Base-by-base conservation (phyloP, 2,113 vertebrate genomes). In the Myanophis thanlyinensis region DNA sequence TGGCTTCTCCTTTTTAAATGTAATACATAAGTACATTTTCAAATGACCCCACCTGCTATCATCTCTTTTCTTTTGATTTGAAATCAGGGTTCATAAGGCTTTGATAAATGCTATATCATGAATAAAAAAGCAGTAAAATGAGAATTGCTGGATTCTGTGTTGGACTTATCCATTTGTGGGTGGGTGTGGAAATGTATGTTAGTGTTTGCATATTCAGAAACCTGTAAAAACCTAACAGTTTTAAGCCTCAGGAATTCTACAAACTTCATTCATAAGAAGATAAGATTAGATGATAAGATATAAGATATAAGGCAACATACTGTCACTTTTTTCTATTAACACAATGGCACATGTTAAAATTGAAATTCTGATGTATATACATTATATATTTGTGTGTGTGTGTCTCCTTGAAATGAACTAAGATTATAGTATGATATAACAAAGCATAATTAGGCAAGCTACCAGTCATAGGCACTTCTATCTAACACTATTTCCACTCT, bases 11-110 rank as follows among this genome's bases (percentile, higher is more conserved):
- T 84, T 91, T 90, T 8, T 67, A 93, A 93, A 93, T 86, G 49
- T 73, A 0, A 91, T 0, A 0, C 90, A 27, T 62, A 91, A 93
- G 88, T 85, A 0, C 92, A 87, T 89, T 94, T 92, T 89, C 46
- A 92, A 89, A 92, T 8, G 18, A 93, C 52, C 91, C 67, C 2
- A 62, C 73, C 93, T 40, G 54, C 35, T 85, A 48, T 89, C 44
- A 73, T 80, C 49, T 52, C 67, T 56, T 92, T 92, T 89, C 11
- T 94, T 91, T 35, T 93, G 46, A 56, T 90, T 91, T 53, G 54
- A 95, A 91, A 30, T 92, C 44, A 91, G 89, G n/a, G 40, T n/a
- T 96, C 89, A 85, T 10, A 73, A 93, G 23, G 56, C 87, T 59
- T 53, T 0, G 11, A 73, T 7, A 91, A 59, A 92, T 52, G 89